Base-by-base conservation (phyloP, 2,113 vertebrate species). In the Mormoops blainvillei region DNA sequence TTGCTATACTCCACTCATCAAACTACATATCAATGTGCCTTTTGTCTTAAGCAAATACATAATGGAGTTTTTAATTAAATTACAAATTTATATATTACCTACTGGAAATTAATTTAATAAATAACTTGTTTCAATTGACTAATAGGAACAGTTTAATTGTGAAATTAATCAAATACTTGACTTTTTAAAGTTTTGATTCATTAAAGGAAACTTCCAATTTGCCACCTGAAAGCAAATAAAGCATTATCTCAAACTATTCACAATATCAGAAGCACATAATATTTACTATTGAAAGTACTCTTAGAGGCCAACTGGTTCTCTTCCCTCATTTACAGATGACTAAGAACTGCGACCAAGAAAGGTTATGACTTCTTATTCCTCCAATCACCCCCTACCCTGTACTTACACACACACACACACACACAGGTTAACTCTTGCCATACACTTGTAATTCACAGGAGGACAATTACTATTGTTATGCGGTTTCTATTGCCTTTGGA, bases 121-220 rank as follows among this genome's bases (percentile, higher is more conserved):
- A 98, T 85, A 98, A 93, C 98, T 98, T 98, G 97, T 97, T 98
- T 98, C 96, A 97, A 98, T 98, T 83, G 88, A 94, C 71, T 98
- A 97, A 98, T 97, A 97, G 92, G 95, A 98, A 98, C 93, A 98
- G 97, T 98, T 97, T 98, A 98, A 98, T 98, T 94, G 97, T 96
- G 96, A 95, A 98, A 98, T 98, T 98, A 98, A 98, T 98, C 97
- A 98, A 98, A 98, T 98, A 98, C 98, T 98, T 98, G 97, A 77
- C 61, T 89, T 97, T 81, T 96, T 95, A 96, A 98, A 95, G 82
- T 98, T 98, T 98, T 92, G 97, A 98, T 98, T 98, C 96, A 97
- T 94, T 94, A 98, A 98, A n/a, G n/a, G n/a, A n/a, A n/a, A 98
- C 97, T 98, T 98, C 97, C 97, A 97, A 96, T 98, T 98, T 98